phyloP scores from a whole-genome alignment of 2,797 vertebrate species.

The Acrossocheilus fasciatus region DNA sequence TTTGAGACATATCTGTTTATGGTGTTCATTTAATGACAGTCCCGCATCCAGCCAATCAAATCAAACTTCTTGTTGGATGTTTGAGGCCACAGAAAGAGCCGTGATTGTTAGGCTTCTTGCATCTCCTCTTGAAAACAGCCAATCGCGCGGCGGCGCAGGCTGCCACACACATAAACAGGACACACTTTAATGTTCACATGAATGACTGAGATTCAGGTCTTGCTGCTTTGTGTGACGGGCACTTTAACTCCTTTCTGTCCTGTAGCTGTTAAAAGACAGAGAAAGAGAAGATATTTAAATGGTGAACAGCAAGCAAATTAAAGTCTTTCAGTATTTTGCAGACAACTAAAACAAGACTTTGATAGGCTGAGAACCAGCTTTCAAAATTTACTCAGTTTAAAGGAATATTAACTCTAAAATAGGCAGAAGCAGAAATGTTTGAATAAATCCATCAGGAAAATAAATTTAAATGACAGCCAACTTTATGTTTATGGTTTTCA shows the following conservation, averaged over 20 bases:
- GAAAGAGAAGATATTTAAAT: slow-evolving; percentile 20
- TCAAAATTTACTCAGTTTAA: not conserved
- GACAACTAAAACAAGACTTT: not conserved
- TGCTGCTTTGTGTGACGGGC: slow-evolving; percentile 80
- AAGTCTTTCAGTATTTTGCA: not conserved
- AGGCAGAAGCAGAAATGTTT: not conserved
- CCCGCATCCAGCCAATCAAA: not conserved
- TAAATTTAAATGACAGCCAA: not conserved
- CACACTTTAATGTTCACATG: slow-evolving; percentile 59
- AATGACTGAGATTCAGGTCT: slow-evolving; percentile 74
- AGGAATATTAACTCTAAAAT: not conserved
- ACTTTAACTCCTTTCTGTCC: slow-evolving; percentile 89
- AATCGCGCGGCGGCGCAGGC: slow-evolving; percentile 63
- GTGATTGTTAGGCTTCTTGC: slow-evolving; percentile 38
- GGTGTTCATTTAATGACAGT: slow-evolving; percentile 7
- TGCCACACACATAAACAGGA: slow-evolving; percentile 70
- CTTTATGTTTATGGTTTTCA: not conserved
- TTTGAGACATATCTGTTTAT: not conserved
- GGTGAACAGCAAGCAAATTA: not conserved
- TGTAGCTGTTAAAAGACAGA: slow-evolving; percentile 72
- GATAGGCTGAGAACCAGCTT: not conserved
- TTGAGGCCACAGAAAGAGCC: slow-evolving; percentile 28
- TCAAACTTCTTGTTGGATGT: slow-evolving; percentile 28
- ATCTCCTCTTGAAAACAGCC: slow-evolving; percentile 62
- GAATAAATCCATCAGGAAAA: not conserved